These are phyloP conservation scores for Sarcophaga rosellei DNA, from an alignment of 2,888 invertebrate genomes.

Conservation along the genomic window DNA sequence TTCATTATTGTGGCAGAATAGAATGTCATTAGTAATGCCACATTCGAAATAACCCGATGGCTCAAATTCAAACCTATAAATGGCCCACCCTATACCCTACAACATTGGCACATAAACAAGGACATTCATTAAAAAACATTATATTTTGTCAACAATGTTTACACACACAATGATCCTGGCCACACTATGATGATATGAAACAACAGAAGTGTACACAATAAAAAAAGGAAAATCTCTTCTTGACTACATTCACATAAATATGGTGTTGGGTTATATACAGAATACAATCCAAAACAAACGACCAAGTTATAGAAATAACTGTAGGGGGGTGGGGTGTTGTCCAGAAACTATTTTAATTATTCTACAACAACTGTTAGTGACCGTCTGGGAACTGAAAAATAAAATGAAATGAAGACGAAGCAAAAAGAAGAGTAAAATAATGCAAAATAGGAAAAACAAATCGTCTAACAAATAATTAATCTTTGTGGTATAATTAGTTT, in stretches of 20 bases:
- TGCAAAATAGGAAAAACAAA: conserved; percentile 11
- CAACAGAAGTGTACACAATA: conserved; percentile 44
- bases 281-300: conserved; percentile 13
- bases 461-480: conserved; percentile 62
- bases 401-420: conserved; percentile 3
- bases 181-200: too few relatives aligned
- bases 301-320: conserved; percentile 67
- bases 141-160: conserved; percentile 44
- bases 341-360: conserved; percentile 62
- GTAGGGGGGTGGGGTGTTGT: conserved; percentile 20
- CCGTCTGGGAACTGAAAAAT: conserved; percentile 49
- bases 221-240: not conserved
- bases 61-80: too few relatives aligned
- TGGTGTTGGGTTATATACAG: conserved; percentile 29
- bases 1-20: too few relatives aligned
- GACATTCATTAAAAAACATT: conserved; percentile 35
- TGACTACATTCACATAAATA: conserved; percentile 38
- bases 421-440: not conserved
- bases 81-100: too few relatives aligned
- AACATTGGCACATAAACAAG: conserved; percentile 15
- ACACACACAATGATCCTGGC: conserved; percentile 34
- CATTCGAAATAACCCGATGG: too few relatives aligned
- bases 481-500: conserved; percentile 70
- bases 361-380: conserved; percentile 61
- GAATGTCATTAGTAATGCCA: too few relatives aligned